Evolutionary conservation across 1,140 invertebrate species (phyloP).

Genomic region (Aphelenchoides besseyi): DNA sequence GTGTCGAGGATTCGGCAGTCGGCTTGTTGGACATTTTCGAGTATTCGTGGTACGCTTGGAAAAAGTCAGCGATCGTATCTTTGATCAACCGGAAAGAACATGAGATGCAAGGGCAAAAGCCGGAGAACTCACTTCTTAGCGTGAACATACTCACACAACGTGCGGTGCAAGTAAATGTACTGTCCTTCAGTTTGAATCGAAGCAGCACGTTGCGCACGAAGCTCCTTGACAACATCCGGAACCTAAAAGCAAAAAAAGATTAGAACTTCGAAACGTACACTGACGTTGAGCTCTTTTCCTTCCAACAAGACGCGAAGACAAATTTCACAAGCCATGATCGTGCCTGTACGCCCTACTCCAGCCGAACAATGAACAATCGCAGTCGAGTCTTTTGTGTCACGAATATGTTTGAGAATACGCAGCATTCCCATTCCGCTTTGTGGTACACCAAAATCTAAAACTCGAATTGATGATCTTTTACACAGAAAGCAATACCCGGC

Average conservation of each 20-base stretch:
- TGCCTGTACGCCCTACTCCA: slow-evolving; percentile 29
- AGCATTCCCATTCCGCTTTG: slow-evolving; percentile 27
- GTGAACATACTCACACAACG: slow-evolving; percentile 27
- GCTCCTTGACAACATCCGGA: slow-evolving; percentile 29
- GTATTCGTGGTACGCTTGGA: neutral
- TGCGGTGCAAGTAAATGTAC: slow-evolving; percentile 30
- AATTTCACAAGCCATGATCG: slow-evolving; percentile 22
- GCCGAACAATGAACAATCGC: slow-evolving; percentile 26
- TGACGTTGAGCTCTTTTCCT: slow-evolving; percentile 6
- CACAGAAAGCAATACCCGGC: neutral
- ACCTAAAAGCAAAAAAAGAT: neutral
- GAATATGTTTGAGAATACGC: slow-evolving; percentile 19
- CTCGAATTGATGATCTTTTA: neutral
- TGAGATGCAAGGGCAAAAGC: neutral
- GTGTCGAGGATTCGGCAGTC: neutral
- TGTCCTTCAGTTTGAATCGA: slow-evolving; percentile 28
- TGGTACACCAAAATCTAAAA: slow-evolving; percentile 28
- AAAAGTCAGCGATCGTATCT: neutral
- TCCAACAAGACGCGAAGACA: neutral
- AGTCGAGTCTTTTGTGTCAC: slow-evolving; percentile 15
- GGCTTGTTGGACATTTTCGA: neutral
- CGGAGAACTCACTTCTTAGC: slow-evolving; percentile 14
- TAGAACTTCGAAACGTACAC: neutral
- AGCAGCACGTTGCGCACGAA: slow-evolving; percentile 7
- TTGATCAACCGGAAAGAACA: neutral